phyloP scores from a whole-genome alignment of 2,797 vertebrate species.

The Cossypha dichroa region DNA sequence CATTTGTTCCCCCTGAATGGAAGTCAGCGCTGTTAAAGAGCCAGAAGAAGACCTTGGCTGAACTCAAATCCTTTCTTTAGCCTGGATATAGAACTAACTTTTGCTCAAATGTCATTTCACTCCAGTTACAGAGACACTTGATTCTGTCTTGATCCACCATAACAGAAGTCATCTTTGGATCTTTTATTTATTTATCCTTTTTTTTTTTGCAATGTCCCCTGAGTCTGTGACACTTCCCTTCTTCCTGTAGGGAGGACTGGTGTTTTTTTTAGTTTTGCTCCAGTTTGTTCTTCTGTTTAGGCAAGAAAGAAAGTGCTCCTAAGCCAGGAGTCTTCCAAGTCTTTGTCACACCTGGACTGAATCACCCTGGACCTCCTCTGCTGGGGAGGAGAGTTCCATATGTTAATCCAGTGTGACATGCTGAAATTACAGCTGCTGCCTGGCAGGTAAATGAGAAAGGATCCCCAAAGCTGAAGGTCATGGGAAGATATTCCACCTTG shows the following conservation, averaged over 20 bases:
- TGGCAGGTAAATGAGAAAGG: neutral
- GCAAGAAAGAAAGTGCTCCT: neutral
- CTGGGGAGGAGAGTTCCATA: neutral
- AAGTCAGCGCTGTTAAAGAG: neutral
- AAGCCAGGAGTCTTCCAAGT: neutral
- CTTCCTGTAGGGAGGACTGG: neutral
- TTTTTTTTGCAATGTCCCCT: accelerated
- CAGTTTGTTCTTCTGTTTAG: neutral
- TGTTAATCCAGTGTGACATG: neutral
- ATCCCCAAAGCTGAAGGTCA: neutral
- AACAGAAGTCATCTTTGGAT: neutral
- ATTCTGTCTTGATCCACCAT: neutral
- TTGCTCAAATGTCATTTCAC: neutral
- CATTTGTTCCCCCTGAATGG: neutral
- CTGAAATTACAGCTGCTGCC: neutral
- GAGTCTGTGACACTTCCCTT: neutral
- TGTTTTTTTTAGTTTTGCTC: neutral
- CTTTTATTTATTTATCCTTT: neutral
- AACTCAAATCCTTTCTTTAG: neutral
- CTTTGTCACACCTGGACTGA: neutral
- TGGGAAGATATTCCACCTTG: neutral
- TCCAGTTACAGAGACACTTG: neutral
- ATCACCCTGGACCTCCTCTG: neutral
- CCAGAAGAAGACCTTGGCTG: neutral
- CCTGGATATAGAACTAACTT: neutral